These are phyloP conservation scores for Sylvietta virens DNA, from an alignment of 2,113 vertebrate genomes.

Conservation along the genomic window DNA sequence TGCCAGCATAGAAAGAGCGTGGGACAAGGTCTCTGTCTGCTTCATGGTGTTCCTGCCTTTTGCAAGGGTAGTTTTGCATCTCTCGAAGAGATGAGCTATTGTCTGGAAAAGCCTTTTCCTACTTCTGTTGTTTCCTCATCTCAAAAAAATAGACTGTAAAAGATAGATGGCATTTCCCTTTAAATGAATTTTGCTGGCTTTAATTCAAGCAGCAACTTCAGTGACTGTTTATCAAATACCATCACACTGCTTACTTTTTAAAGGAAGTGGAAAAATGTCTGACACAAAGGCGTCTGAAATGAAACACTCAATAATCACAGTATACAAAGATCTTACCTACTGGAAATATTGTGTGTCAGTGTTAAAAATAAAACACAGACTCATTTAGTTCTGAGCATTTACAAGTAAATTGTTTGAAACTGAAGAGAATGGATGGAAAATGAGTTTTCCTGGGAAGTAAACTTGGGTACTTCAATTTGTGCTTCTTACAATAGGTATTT, in stretches of 20 bases:
- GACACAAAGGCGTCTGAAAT: background rate
- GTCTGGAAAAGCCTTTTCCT: background rate
- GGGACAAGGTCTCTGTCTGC: background rate
- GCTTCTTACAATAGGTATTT: background rate
- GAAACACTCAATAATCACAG: background rate
- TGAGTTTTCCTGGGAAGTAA: background rate
- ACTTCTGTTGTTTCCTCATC: background rate
- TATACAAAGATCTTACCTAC: background rate
- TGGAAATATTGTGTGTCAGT: background rate
- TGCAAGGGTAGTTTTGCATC: background rate
- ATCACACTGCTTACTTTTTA: background rate
- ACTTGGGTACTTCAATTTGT: background rate
- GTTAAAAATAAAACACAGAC: background rate
- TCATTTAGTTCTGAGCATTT: background rate
- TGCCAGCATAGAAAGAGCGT: background rate
- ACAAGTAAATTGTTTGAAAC: background rate
- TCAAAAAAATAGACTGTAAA: background rate
- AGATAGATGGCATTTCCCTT: background rate
- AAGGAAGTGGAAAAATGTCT: slow-evolving; percentile 19
- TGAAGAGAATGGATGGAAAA: background rate
- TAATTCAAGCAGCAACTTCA: background rate
- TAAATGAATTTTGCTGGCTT: background rate
- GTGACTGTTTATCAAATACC: background rate
- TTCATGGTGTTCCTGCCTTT: background rate
- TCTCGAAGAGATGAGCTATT: background rate